These are phyloP conservation scores for Ricordea florida DNA, from an alignment of 92 coral and sea anemone species.

Conservation along the genomic window DNA sequence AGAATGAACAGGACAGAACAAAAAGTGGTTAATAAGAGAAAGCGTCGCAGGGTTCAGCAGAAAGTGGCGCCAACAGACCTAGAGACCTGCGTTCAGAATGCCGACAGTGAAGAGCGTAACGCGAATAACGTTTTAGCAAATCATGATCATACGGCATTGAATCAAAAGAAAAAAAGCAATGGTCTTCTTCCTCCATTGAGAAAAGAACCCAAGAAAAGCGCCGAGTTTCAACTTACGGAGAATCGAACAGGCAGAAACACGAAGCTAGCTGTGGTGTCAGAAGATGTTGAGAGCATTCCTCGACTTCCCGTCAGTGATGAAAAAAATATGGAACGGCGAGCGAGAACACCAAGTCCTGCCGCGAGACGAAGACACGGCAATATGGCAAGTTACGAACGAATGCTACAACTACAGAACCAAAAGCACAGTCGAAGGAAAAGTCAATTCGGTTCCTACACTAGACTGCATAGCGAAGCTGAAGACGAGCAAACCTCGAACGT, in stretches of 20 bases:
- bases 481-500: neutral
- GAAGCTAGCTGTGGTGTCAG: neutral
- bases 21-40: slow-evolving; percentile 1
- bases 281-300: neutral
- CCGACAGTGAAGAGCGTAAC: too few relatives aligned
- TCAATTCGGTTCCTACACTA: neutral
- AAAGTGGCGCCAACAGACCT: slow-evolving; percentile 3
- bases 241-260: neutral
- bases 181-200: too few relatives aligned
- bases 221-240: too few relatives aligned
- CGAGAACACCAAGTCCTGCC: slow-evolving; percentile 4
- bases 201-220: too few relatives aligned
- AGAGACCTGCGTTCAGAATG: neutral
- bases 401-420: slow-evolving; percentile 9
- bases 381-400: slow-evolving; percentile 33
- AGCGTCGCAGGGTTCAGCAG: neutral
- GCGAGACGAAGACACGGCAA: slow-evolving; percentile 17
- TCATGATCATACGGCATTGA: too few relatives aligned
- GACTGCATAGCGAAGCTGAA: slow-evolving; percentile 14
- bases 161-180: too few relatives aligned
- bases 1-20: slow-evolving; percentile 9
- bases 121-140: too few relatives aligned
- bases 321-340: neutral
- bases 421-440: neutral
- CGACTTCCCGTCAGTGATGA: neutral